Evolutionary conservation across 2,888 invertebrate species (phyloP), one percentile per base, ranked within the genome.

Genomic region (Drosophila vallismaia): DNA sequence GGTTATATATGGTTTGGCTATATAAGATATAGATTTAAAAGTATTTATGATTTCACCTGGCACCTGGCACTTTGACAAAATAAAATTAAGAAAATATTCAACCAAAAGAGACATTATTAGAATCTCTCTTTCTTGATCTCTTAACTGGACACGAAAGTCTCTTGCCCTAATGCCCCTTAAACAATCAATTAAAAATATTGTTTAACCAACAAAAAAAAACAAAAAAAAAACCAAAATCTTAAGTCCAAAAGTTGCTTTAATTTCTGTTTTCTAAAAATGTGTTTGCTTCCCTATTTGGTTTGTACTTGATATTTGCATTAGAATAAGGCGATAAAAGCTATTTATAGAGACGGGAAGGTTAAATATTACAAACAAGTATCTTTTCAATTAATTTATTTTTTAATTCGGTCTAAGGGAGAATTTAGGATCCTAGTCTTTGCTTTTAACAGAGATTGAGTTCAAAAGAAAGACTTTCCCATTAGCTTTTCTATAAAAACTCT

Each of bases 41-140:
- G 67, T 69, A 44, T 58, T 78, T 78, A 66, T 46, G 71, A 71
- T 74, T 77, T 77, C 58, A 79, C 74, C 78, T 77, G 78, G 80
- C 58, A 79, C 74, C 78, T 77, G 78, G 80, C 78, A 80, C n/a
- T 55, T 53, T 71, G 81, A 76, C 78, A 78, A 19, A 19, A 19
- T 19, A 19, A 19, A 19, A 19, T 19, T 1, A 19, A 19, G 19
- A 19, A 19, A 19, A 19, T 19, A 19, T 1, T 19, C 19, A 19
- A 1, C 19, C 19, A 19, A 19, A 19, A 19, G 19, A 19, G 19
- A 19, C 19, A 19, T 19, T 14, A 14, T 14, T 19, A 19, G 19
- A 19, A 19, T 19, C 19, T 19, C 19, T 19, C 19, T 19, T 19
- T 19, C 19, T 19, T 19, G 19, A 10, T 4, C 33, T 10, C 33